Conservation (phyloP, 1,140 invertebrate species). For the Pteromalus puparum region DNA sequence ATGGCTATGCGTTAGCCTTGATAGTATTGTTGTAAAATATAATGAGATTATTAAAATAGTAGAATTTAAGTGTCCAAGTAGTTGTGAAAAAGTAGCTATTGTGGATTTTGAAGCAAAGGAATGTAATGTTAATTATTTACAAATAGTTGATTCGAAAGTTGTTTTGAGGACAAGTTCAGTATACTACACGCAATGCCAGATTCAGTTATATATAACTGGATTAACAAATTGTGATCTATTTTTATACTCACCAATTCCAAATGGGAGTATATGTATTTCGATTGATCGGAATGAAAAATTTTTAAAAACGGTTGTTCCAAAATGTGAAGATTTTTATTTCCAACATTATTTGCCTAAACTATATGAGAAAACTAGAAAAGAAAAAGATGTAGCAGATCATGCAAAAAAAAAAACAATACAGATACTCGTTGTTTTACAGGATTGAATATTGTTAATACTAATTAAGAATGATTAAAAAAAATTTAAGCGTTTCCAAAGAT, state of each 20-base stretch:
- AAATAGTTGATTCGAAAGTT: not conserved
- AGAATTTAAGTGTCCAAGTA: slow-evolving; percentile 58
- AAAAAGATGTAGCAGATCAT: not conserved
- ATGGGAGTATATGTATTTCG: slow-evolving; percentile 49
- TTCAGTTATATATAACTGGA: slow-evolving; percentile 60
- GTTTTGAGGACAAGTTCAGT: not conserved
- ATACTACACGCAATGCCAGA: slow-evolving; percentile 60
- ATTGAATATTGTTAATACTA: not conserved
- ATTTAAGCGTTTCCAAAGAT: too few species aligned
- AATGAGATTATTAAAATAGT: slow-evolving; percentile 52
- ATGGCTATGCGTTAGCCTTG: slow-evolving; percentile 60
- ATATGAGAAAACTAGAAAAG: not conserved
- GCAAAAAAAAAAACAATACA: not conserved
- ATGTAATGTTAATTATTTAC: not conserved
- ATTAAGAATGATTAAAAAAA: too few species aligned
- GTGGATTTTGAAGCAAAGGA: not conserved
- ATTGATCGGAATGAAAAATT: slow-evolving; percentile 57
- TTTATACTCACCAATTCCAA: slow-evolving; percentile 55
- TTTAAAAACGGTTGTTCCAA: slow-evolving; percentile 52
- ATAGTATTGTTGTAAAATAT: slow-evolving; percentile 58
- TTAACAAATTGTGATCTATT: slow-evolving; percentile 58
- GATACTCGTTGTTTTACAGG: not conserved
- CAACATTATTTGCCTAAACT: slow-evolving; percentile 53
- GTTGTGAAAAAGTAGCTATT: slow-evolving; percentile 54
- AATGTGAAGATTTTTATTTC: slow-evolving; percentile 58